phyloP scores from a whole-genome alignment of 2,888 invertebrate genomes.

The Plebejus anna region DNA sequence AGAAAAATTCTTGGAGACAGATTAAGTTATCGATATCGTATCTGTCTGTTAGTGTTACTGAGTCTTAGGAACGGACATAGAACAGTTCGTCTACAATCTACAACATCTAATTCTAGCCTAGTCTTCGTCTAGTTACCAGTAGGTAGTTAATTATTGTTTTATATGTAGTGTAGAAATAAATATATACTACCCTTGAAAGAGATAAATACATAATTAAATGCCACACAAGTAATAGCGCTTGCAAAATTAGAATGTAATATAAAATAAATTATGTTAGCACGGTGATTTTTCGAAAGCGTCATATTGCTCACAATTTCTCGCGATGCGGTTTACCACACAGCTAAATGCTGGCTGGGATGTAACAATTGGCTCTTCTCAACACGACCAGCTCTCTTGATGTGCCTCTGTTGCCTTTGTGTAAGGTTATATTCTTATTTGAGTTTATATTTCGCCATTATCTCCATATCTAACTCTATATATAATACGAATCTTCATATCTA shows the following conservation, averaged over 20 bases:
- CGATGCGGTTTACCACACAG: slow-evolving; percentile 60
- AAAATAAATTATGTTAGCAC: background rate
- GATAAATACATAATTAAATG: background rate
- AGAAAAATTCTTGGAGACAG: no score
- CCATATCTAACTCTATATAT: no score
- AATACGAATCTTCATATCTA: no score
- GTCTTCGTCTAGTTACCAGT: no score
- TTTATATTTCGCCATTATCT: background rate
- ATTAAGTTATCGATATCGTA: no score
- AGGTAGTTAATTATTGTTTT: no score
- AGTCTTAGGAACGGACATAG: no score
- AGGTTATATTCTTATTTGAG: background rate
- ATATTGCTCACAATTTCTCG: slow-evolving; percentile 55
- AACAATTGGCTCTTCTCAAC: slow-evolving; percentile 32
- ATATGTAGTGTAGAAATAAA: no score
- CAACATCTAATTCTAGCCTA: no score
- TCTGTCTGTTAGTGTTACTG: no score
- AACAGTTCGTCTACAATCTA: no score
- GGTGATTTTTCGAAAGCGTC: slow-evolving; percentile 55
- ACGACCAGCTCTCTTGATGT: slow-evolving; percentile 17
- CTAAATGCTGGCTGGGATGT: slow-evolving; percentile 55
- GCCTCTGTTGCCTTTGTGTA: background rate
- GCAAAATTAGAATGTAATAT: background rate
- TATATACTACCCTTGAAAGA: no score
- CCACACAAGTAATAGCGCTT: background rate